Conservation (phyloP, 1,140 invertebrate genomes). For the Copidosoma floridanum region DNA sequence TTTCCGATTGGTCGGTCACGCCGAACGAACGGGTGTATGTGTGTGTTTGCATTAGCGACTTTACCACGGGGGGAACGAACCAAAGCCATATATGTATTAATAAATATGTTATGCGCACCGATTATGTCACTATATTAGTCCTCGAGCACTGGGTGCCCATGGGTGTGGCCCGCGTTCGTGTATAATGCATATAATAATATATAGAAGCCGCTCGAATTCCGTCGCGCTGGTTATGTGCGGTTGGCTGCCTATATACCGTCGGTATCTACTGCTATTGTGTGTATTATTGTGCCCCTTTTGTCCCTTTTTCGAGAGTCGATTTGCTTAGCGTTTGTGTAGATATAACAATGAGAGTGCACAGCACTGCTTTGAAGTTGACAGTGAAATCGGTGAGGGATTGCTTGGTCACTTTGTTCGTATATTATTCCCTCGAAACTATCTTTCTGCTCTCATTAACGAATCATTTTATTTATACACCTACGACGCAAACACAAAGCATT, state of each 20-base stretch:
- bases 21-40: not conserved
- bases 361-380: no score
- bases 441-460: no score
- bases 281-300: constrained; percentile 1
- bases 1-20: not conserved
- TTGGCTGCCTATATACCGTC: no score
- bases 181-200: not conserved
- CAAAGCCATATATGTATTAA: constrained; percentile 16
- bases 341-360: no score
- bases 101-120: constrained; percentile 5
- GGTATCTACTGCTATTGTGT: no score
- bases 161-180: constrained; percentile 3
- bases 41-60: not conserved
- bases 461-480: no score
- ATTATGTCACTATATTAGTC: constrained; percentile 16
- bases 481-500: no score
- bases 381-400: no score
- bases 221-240: no score
- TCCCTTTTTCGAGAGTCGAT: not conserved
- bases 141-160: not conserved
- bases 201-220: constrained; percentile 18
- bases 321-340: not conserved
- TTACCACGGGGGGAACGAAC: not conserved
- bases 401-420: no score
- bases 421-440: no score